Evolutionary conservation across 2,797 vertebrate species (phyloP).

Genomic region (Gastrophryne carolinensis): DNA sequence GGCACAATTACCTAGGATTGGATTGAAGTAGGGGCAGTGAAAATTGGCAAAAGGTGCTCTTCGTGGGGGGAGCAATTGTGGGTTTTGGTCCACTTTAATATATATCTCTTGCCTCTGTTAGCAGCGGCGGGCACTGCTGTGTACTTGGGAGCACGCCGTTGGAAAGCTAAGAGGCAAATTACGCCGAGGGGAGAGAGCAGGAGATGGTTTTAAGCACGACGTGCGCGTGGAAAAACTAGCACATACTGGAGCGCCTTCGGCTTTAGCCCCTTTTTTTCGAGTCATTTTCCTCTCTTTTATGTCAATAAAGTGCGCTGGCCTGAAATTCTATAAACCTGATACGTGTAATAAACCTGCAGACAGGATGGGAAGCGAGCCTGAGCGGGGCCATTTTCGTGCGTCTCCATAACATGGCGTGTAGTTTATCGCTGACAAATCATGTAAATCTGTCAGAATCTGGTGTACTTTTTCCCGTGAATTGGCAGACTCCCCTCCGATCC

Average conservation of each 20-base stretch:
- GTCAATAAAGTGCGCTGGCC: constrained; percentile 35
- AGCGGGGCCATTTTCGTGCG: constrained; percentile 1
- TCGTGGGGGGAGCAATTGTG: too few species aligned
- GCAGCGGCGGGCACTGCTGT: not conserved
- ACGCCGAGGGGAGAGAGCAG: too few species aligned
- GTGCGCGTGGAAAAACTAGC: constrained; percentile 5
- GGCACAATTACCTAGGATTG: too few species aligned
- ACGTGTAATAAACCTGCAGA: constrained; percentile 28
- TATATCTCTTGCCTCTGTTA: not conserved
- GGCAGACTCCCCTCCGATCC: constrained; percentile 7
- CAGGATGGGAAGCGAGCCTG: not conserved
- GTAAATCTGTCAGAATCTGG: constrained; percentile 16
- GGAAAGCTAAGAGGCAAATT: not conserved
- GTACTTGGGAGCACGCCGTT: not conserved
- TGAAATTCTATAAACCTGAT: constrained; percentile 27
- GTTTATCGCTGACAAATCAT: constrained; percentile 28
- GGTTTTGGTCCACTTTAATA: too few species aligned
- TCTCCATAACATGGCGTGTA: constrained; percentile 15
- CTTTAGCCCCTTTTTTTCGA: not conserved
- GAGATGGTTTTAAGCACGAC: not conserved
- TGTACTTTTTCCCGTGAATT: constrained; percentile 9
- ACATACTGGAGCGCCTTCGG: not conserved
- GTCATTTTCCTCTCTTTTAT: constrained; percentile 21
- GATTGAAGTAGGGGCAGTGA: too few species aligned
- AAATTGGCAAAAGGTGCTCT: too few species aligned